phyloP scores from a whole-genome alignment of 2,888 invertebrate species.

The Philereme transversata region DNA sequence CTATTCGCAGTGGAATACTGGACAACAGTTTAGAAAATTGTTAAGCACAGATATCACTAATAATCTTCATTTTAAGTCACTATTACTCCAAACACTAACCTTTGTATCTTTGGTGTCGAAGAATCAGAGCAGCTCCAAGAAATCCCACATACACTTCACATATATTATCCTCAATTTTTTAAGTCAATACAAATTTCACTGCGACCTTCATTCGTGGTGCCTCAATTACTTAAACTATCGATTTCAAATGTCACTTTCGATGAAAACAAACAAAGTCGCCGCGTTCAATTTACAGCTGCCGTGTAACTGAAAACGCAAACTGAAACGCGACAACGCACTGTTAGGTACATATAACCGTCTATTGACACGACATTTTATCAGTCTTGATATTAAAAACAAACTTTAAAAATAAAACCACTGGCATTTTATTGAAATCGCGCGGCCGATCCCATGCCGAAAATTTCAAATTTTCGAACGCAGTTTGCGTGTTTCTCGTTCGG shows the following conservation, averaged over 20 bases:
- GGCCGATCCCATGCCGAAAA: slow-evolving; percentile 61
- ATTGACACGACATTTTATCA: slow-evolving; percentile 50
- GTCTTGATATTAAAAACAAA: slow-evolving; percentile 34
- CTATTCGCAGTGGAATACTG: too few species aligned
- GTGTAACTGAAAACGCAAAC: slow-evolving; percentile 74
- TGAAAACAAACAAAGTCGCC: slow-evolving; percentile 62
- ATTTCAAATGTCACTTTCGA: slow-evolving; percentile 77
- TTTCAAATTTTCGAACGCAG: slow-evolving; percentile 54
- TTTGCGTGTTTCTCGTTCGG: slow-evolving; percentile 69
- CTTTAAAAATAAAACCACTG: slow-evolving; percentile 47
- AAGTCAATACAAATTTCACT: slow-evolving; percentile 61
- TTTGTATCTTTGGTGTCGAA: slow-evolving; percentile 74
- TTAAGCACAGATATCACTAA: too few species aligned
- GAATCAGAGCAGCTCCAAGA: slow-evolving; percentile 50
- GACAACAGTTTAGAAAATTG: too few species aligned
- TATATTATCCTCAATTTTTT: slow-evolving; percentile 49
- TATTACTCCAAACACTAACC: slow-evolving; percentile 56
- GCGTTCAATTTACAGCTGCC: slow-evolving; percentile 56
- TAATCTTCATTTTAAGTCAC: too few species aligned
- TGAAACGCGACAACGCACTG: slow-evolving; percentile 60
- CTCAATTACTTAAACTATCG: slow-evolving; percentile 63
- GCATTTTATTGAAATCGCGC: slow-evolving; percentile 59
- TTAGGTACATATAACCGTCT: slow-evolving; percentile 47
- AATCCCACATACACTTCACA: slow-evolving; percentile 78
- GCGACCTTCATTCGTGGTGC: slow-evolving; percentile 54